Base-by-base conservation (phyloP, 1,140 invertebrate genomes). In the Drosophila subobscura region DNA sequence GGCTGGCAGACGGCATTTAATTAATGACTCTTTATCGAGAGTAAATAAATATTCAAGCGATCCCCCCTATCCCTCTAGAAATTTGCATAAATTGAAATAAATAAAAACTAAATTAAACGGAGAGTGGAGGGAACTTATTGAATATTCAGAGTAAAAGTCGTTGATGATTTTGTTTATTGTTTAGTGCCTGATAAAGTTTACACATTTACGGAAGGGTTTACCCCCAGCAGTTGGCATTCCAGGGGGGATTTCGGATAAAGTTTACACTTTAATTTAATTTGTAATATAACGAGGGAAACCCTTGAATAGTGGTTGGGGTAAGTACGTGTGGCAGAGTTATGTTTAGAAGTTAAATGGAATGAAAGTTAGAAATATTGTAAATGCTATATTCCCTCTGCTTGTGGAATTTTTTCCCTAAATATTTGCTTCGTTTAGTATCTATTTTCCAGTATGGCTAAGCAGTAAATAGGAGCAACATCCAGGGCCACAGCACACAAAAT, bases 41-140 rank as follows among this genome's bases (percentile, higher is more conserved):
- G 57, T 45, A 22, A 58, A 83, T 51, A 68, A 84, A 77, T 77
- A 73, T 70, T 73, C 60, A 73, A 37, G 54, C 64, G 41, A 50
- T 50, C 41, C 58, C 58, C 49, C 29, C n/a, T 45, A 25, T 46
- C 50, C 37, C 50, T 23, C 37, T 65, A 16, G 27, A 55, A 52
- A 85, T 85, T 85, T 77, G 80, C 74, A 85, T 85, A 77, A 60
- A 77, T 77, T 58, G 58, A 80, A 79, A 84, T 85, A 53, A 49
- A 73, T 60, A 52, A 67, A 72, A 66, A 70, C 42, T 27, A 27
- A 22, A 70, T 44, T 44, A 54, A 73, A 67, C 57, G 22, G 40
- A 37, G 42, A 68, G 51, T 22, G 45, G 22, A 49, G 42, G 23
- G 16, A 2, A 45, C 7, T 27, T 57, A 76, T 72, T 85, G 57